Percentiles rank a stretch among this genome's conserved stretches.
Evolutionary conservation across 2,888 invertebrate genomes (phyloP).

Genomic region (Cancer borealis): DNA sequence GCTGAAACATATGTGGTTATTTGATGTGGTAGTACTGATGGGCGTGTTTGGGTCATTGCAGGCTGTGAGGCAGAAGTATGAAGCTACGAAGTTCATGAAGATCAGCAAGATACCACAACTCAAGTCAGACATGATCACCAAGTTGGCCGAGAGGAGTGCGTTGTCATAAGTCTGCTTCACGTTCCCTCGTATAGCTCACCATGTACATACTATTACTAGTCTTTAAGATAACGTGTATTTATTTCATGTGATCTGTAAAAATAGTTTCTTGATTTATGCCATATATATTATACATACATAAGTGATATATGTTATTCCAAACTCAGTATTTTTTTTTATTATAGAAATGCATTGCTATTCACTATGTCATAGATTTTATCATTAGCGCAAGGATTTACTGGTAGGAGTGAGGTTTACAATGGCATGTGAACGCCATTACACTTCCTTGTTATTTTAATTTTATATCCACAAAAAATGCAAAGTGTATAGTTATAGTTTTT

Average conservation of each 20-base stretch:
- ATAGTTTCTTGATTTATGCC: not conserved
- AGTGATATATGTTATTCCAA: conserved; percentile 14
- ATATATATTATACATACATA: not conserved
- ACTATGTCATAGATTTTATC: not conserved
- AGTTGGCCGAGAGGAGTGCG: conserved; percentile 77
- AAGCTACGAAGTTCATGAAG: conserved; percentile 80
- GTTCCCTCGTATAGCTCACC: not conserved
- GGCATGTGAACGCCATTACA: not conserved
- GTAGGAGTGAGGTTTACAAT: conserved; percentile 14
- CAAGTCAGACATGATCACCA: conserved; percentile 78
- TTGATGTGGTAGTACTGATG: not conserved
- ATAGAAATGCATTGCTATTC: not conserved
- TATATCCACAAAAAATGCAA: not conserved
- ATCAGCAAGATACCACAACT: conserved; percentile 80
- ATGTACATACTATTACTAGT: conserved; percentile 22
- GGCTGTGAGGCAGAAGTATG: conserved; percentile 81
- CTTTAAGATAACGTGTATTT: not conserved
- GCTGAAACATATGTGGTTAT: not conserved
- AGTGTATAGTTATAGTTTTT: not conserved
- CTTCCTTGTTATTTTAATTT: not conserved
- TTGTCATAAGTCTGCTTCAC: not conserved
- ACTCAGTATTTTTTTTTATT: not conserved
- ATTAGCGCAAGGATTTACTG: not conserved
- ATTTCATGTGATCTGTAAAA: not conserved
- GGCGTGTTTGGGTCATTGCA: conserved; percentile 77